Conservation (phyloP, 2,797 vertebrate species). For the Benthosema pterotum region DNA sequence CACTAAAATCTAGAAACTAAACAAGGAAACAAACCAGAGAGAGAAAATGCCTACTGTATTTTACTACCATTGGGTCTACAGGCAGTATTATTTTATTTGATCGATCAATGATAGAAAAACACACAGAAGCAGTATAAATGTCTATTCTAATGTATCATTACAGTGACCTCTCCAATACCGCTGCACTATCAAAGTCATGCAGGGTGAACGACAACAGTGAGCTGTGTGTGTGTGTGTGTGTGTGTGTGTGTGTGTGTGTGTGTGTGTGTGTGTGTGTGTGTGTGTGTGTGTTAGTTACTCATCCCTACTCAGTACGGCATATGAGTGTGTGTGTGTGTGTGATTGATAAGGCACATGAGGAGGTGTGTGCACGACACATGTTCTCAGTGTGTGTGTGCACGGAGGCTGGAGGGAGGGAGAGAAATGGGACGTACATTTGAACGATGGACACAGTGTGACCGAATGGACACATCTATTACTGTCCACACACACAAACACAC, state of each 20-base stretch:
- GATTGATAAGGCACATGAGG: slow-evolving; percentile 53
- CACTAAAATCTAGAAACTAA: too few species aligned
- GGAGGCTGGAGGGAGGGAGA: slow-evolving; percentile 4
- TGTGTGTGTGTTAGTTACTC: slow-evolving; percentile 24
- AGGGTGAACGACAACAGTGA: neutral
- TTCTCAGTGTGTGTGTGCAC: slow-evolving; percentile 45
- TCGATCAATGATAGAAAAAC: too few species aligned
- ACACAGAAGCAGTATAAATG: neutral
- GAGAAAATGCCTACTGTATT: too few species aligned
- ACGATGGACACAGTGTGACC: slow-evolving; percentile 37
- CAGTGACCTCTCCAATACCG: neutral
- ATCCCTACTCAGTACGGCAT: slow-evolving; percentile 17
- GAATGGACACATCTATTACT: slow-evolving; percentile 40
- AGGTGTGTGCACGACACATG: slow-evolving; percentile 41
- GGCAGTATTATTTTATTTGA: too few species aligned
- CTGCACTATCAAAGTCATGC: slow-evolving; percentile 14
- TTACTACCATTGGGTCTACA: too few species aligned
- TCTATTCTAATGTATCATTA: slow-evolving; percentile 5
- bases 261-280: slow-evolving; percentile 8
- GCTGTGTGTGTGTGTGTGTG: slow-evolving; percentile 6
- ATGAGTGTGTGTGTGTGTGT: slow-evolving; percentile 32
- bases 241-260: slow-evolving; percentile 4
- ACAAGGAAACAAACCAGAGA: too few species aligned
- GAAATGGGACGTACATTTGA: slow-evolving; percentile 31
- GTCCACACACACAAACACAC: slow-evolving; percentile 19